Evolutionary conservation across 30 jellyfish, hydroid and myxozoan genomes (phyloP), one percentile per base, ranked within the genome.

Genomic region (Hydractinia symbiolongicarpus): DNA sequence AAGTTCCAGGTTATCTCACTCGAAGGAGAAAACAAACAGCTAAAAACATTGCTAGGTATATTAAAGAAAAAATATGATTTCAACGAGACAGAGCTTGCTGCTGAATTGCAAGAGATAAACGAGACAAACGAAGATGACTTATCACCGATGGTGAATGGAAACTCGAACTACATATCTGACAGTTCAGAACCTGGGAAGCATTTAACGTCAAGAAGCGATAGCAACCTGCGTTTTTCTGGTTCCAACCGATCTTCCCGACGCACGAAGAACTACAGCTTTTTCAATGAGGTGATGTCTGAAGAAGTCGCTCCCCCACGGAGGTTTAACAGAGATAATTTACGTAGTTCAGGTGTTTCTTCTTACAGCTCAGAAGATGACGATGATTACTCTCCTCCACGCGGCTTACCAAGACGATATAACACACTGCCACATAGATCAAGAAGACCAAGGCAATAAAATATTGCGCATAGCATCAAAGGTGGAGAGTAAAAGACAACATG

Each of bases 11-110:
- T 78, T 30, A 61, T 56, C 17, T 17, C 86, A 15, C 51, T 78
- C 17, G 86, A 78, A 61, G 51, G 84, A 14, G 90, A 82, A 60
- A 82, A 82, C 64, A 54, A 16, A 50, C 86, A 82, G 53, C 64
- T 82, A 17, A 72, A 74, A 73, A 82, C 90, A 11, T 72, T 82
- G 53, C 79, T 82, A 17, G 81, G 90, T 6, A 82, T 82, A 14
- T 72, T 82, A 54, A 82, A 82, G 79, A 71, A 72, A 40, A 82
- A 74, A 72, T 82, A 82, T 44, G 57, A 82, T 50, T 82, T 82
- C 52, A 61, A 82, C 21, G 90, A 82, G 53, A 54, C 19, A 21
- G 90, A 82, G 3, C 61, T 82, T 13, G 86, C 88, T 9, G 83
- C 14, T 13, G 88, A 82, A 62, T 57, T 78, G 64, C 52, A 78